Percentiles rank a stretch among this genome's conserved stretches.
Conservation (phyloP, 1,140 invertebrate species). For the Caenorhabditis remanei region DNA sequence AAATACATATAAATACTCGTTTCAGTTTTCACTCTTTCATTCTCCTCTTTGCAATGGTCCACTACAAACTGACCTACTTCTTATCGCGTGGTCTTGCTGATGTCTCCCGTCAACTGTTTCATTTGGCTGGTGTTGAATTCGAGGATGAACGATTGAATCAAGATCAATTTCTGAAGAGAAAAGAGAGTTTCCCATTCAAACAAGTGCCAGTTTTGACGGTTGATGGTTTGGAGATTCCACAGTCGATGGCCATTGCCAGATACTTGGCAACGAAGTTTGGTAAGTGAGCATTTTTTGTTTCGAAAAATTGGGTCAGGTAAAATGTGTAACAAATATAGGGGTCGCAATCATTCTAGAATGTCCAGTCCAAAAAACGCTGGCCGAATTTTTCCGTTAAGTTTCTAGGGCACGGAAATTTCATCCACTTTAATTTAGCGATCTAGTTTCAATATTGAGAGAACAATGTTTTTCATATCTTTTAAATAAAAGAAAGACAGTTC, state of each 20-base stretch:
- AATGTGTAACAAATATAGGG: no score
- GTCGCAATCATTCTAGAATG: no score
- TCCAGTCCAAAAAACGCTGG: no score
- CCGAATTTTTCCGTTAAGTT: no score
- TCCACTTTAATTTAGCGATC: no score
- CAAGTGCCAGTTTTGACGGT: conserved; percentile 48
- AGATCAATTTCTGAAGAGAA: conserved; percentile 23
- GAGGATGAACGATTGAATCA: background rate
- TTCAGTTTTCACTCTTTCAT: background rate
- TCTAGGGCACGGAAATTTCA: no score
- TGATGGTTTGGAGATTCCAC: conserved; percentile 35
- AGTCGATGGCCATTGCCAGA: conserved; percentile 43
- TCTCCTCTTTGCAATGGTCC: background rate
- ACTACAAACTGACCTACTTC: conserved; percentile 51
- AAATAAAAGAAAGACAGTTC: no score
- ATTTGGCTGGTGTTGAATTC: conserved; percentile 32
- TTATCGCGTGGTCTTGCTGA: conserved; percentile 9
- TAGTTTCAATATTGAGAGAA: no score
- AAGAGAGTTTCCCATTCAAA: conserved; percentile 9
- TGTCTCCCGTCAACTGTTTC: conserved; percentile 32
- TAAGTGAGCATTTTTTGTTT: background rate
- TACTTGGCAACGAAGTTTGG: conserved; percentile 36
- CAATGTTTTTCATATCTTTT: no score
- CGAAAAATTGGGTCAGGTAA: no score
- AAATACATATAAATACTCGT: no score